Evolutionary conservation across 2,888 invertebrate genomes (phyloP), one percentile per base, ranked within the genome.

Genomic region (Dasypogon diadema): DNA sequence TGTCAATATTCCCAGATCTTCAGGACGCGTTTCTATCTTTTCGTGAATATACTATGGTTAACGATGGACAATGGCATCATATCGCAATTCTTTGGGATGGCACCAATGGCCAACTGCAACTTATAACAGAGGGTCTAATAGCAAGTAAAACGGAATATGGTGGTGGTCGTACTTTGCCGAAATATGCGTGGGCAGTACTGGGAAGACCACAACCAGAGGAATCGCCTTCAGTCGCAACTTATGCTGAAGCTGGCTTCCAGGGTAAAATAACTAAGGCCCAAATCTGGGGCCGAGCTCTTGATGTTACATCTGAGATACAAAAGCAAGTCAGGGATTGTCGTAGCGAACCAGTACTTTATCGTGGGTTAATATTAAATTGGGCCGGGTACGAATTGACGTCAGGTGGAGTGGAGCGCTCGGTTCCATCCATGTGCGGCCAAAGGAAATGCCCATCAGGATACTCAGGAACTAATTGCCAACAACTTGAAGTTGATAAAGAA

Each of bases 1-100:
- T 98, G 14, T 95, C 96, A 0, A 86, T 98, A 18, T 96, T 97
- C 89, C 91, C 93, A 30, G 95, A 96, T 83, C 87, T 94, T 8
- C 94, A 94, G 85, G 96, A 96, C 82, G 93, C 95, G 0, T 97
- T 96, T 87, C 87, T 97, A 51, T 94, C 95, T 80, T 97, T 96
- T 86, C 91, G 94, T 72, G 95, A 96, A 85, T 96, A 94, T 81
- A 95, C 97, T 0, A 96, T 96, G 0, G 92, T 98, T 18, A 98
- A 97, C 82, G 97, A 98, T 82, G 97, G 97, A 2, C 96, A 96
- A 83, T 98, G 98, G 98, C 97, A 98, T 87, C 97, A 97, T 82
- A 92, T 97, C 30, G 96, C 96, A 46, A 89, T 98, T 72, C 93
- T 96, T n/a, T 98, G 98, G 97, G 93, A 96, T 82, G 95, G 97